These are phyloP conservation scores for Salminus brasiliensis DNA, from an alignment of 2,113 vertebrate species.

Conservation along the genomic window DNA sequence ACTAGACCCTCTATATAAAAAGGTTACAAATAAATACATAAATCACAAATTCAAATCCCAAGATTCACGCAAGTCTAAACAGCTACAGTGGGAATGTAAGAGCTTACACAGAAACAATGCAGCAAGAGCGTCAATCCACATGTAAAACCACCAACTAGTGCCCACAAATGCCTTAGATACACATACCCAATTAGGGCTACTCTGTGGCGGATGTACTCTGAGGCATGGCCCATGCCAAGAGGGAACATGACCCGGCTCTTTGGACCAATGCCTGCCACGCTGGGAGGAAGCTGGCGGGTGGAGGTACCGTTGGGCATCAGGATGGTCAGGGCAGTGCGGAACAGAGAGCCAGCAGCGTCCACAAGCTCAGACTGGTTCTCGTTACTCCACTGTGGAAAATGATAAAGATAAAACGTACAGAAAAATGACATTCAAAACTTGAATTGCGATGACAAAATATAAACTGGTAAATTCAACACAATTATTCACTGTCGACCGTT, in stretches of 20 bases:
- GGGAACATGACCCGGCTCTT: slow-evolving; percentile 88
- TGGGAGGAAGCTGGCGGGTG: slow-evolving; percentile 92
- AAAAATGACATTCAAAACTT: too few species aligned
- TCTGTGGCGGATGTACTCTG: slow-evolving; percentile 88
- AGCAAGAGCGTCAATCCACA: neutral
- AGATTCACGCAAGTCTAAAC: neutral
- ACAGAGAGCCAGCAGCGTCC: slow-evolving; percentile 82
- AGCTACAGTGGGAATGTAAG: neutral
- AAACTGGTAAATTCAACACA: too few species aligned
- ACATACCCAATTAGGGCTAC: slow-evolving; percentile 92
- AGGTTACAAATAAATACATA: neutral
- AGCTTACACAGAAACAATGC: neutral
- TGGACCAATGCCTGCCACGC: slow-evolving; percentile 83
- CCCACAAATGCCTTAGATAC: neutral
- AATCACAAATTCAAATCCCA: neutral
- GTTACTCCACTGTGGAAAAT: slow-evolving; percentile 88
- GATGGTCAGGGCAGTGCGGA: slow-evolving; percentile 79
- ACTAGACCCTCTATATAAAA: neutral
- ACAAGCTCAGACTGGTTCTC: slow-evolving; percentile 89
- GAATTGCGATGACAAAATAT: too few species aligned
- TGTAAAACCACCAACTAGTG: neutral
- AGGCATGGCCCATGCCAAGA: slow-evolving; percentile 90
- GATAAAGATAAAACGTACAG: neutral
- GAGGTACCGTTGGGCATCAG: slow-evolving; percentile 85
- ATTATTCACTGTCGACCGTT: too few species aligned